Evolutionary conservation across 2,888 invertebrate species (phyloP).

Genomic region (Keiferia lycopersicella): DNA sequence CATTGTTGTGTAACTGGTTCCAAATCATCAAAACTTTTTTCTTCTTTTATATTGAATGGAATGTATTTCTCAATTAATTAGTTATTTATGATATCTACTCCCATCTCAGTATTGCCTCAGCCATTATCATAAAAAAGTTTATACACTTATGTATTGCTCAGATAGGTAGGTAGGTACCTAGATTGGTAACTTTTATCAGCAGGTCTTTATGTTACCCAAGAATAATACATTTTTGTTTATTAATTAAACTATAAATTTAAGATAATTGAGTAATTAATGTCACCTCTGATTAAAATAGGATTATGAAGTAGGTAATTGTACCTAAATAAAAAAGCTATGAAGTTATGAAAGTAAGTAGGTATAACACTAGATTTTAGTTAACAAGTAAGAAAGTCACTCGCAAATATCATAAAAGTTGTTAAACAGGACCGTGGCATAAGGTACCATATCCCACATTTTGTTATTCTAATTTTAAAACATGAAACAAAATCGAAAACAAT

Average conservation of each 20-base stretch:
- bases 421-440: too few species aligned
- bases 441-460: neutral
- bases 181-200: neutral
- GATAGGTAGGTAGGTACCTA: too few species aligned
- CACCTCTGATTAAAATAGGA: too few species aligned
- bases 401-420: neutral
- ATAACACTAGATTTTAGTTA: too few species aligned
- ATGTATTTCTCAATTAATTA: conserved; percentile 48
- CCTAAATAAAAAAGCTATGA: too few species aligned
- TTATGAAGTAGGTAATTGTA: too few species aligned
- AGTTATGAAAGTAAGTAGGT: too few species aligned
- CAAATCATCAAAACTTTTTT: conserved; percentile 43
- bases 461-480: neutral
- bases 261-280: too few species aligned
- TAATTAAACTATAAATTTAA: too few species aligned
- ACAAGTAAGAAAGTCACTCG: neutral
- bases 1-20: conserved; percentile 43
- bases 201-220: too few species aligned
- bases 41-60: conserved; percentile 52
- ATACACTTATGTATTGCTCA: neutral
- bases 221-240: too few species aligned
- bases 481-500: neutral
- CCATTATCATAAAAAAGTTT: neutral
- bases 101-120: neutral
- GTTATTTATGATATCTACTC: conserved; percentile 20